Evolutionary conservation across 2,113 vertebrate genomes (phyloP).

Genomic region (Phalacrocorax aristotelis): DNA sequence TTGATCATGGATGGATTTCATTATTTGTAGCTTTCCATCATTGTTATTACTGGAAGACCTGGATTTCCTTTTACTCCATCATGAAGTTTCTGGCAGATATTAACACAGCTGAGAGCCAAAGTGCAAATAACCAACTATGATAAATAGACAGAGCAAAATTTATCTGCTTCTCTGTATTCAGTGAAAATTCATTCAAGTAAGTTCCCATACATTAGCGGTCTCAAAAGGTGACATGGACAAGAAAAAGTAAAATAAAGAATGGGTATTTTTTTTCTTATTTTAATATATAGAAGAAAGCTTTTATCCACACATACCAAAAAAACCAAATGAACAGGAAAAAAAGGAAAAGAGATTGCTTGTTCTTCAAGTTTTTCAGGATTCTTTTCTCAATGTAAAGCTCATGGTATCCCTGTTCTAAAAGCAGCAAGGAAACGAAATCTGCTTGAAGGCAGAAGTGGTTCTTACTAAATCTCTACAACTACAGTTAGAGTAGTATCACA

Average conservation of each 20-base stretch:
- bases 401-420: background rate
- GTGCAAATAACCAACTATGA: background rate
- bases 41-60: background rate
- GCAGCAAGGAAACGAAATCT: background rate
- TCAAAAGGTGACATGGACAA: background rate
- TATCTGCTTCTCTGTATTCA: background rate
- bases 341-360: background rate
- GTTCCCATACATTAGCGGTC: background rate
- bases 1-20: constrained; percentile 5
- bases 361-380: background rate
- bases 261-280: background rate
- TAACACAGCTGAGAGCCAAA: background rate
- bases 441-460: background rate
- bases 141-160: background rate
- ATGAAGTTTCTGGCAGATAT: background rate
- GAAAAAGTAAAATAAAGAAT: background rate
- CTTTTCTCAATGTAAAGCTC: background rate
- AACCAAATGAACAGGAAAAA: background rate
- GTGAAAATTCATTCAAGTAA: background rate
- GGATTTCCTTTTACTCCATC: background rate
- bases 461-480: background rate
- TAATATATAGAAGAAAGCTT: background rate
- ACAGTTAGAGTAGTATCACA: background rate
- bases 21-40: constrained; percentile 30
- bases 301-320: background rate